phyloP scores from a whole-genome alignment of 2,888 invertebrate genomes.

The Habroteleia sp. region DNA sequence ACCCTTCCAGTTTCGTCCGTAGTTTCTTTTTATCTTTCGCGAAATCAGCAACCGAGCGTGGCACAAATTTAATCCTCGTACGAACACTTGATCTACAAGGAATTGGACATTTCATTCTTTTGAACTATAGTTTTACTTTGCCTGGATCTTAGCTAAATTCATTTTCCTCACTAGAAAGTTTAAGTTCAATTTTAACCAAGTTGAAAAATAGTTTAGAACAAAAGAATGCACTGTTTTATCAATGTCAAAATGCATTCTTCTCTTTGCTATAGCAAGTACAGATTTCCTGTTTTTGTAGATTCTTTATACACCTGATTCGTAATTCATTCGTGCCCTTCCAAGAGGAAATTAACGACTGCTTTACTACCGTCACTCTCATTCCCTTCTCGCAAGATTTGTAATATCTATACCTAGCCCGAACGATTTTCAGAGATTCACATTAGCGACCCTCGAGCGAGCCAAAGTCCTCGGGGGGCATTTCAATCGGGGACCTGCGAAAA shows the following conservation, averaged over 20 bases:
- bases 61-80: constrained; percentile 70
- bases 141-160: constrained; percentile 3
- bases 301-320: constrained; percentile 52
- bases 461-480: constrained; percentile 71
- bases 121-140: constrained; percentile 31
- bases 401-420: constrained; percentile 61
- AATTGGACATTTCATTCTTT: constrained; percentile 45
- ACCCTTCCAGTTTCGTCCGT: constrained; percentile 48
- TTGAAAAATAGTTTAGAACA: constrained; percentile 1
- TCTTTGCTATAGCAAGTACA: not conserved
- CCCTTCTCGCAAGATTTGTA: constrained; percentile 57
- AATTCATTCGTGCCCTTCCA: constrained; percentile 54
- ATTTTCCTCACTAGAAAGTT: constrained; percentile 6
- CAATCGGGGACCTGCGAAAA: constrained; percentile 69
- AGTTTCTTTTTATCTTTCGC: constrained; percentile 74
- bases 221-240: constrained; percentile 13
- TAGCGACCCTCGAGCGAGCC: constrained; percentile 52
- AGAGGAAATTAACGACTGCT: constrained; percentile 59
- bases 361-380: constrained; percentile 54
- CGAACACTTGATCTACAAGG: constrained; percentile 59
- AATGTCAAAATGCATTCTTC: not conserved
- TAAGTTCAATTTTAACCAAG: not conserved
- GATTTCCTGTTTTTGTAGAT: constrained; percentile 9
- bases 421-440: constrained; percentile 67
- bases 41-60: constrained; percentile 75